phyloP scores from a whole-genome alignment of 2,113 vertebrate genomes.

The Epinephelus lanceolatus region DNA sequence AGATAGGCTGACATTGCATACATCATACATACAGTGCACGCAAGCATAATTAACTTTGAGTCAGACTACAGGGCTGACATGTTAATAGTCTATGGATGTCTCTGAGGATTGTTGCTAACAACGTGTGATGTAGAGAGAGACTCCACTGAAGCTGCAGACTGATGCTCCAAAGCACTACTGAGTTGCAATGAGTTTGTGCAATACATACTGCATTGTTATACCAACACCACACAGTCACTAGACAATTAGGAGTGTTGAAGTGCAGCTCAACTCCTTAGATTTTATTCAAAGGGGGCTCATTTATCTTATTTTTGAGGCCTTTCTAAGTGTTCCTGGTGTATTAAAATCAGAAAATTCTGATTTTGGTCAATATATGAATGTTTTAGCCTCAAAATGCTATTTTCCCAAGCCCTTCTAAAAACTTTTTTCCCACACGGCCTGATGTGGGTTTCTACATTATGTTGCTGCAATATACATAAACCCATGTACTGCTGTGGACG shows the following conservation, averaged over 20 bases:
- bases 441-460: no score
- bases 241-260: not conserved
- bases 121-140: constrained; percentile 2
- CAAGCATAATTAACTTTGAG: constrained; percentile 20
- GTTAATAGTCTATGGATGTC: constrained; percentile 39
- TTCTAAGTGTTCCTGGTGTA: no score
- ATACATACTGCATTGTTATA: not conserved
- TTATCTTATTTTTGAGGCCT: no score
- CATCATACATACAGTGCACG: not conserved
- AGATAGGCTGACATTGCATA: not conserved
- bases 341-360: no score
- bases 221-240: not conserved
- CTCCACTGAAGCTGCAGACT: constrained; percentile 2
- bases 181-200: not conserved
- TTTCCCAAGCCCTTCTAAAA: no score
- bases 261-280: not conserved
- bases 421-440: no score
- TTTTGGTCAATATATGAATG: no score
- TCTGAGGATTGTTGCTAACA: constrained; percentile 11
- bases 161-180: not conserved
- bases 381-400: no score
- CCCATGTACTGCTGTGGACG: no score
- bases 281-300: no score
- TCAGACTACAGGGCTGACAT: not conserved
- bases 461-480: no score